These are phyloP conservation scores for Abrostola triplasia DNA, from an alignment of 2,888 invertebrate species.

Conservation along the genomic window DNA sequence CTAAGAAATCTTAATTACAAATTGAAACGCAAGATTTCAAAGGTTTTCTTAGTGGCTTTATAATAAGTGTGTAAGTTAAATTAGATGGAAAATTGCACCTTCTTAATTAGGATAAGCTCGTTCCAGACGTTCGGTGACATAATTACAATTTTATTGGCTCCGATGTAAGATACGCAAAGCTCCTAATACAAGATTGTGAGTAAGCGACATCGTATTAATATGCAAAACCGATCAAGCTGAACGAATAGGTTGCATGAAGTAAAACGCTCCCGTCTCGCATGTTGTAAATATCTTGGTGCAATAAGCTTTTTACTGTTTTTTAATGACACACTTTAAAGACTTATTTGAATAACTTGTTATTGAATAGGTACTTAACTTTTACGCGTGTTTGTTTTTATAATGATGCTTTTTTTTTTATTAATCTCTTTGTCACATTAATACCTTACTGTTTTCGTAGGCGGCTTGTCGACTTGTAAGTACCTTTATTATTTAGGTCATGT, in stretches of 20 bases:
- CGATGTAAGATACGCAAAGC: conserved; percentile 16
- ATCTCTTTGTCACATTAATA: conserved; percentile 5
- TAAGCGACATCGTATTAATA: conserved; percentile 68
- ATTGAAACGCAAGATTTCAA: too few relatives aligned
- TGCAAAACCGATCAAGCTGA: conserved; percentile 73
- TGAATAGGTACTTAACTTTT: conserved; percentile 25
- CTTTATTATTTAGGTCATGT: too few relatives aligned
- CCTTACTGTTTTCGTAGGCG: too few relatives aligned
- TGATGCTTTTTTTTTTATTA: conserved; percentile 7
- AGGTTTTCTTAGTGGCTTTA: too few relatives aligned
- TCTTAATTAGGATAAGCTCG: conserved; percentile 10
- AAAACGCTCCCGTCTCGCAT: conserved; percentile 54
- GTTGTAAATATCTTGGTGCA: conserved; percentile 47
- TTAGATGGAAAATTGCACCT: conserved; percentile 11
- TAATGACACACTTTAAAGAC: conserved; percentile 34
- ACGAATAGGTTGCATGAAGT: conserved; percentile 70
- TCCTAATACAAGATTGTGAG: conserved; percentile 40
- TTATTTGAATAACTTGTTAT: conserved; percentile 41
- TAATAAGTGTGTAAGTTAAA: conserved; percentile 1
- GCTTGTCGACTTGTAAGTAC: too few relatives aligned
- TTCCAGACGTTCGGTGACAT: conserved; percentile 2
- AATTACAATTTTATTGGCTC: conserved; percentile 19
- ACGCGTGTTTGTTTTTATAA: conserved; percentile 12
- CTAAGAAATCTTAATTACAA: conserved; percentile 3
- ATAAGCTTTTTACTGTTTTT: conserved; percentile 47